Evolutionary conservation across 1,140 invertebrate species (phyloP).

Genomic region (Linepithema humile): DNA sequence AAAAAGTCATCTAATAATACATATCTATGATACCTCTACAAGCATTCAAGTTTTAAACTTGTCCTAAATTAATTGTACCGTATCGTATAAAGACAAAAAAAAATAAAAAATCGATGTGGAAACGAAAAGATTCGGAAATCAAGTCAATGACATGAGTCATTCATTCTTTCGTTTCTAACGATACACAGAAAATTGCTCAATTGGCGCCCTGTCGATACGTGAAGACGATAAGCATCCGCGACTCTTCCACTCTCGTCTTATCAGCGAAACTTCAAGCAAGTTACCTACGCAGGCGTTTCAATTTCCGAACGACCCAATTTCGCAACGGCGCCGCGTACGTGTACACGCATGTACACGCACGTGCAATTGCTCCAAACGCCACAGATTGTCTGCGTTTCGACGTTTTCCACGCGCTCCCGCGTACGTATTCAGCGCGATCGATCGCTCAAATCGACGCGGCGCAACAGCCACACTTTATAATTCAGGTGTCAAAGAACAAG

Average conservation of each 20-base stretch:
- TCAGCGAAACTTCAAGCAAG: conserved; percentile 67
- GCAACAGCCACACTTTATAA: background rate
- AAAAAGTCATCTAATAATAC: background rate
- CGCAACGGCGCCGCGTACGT: conserved; percentile 68
- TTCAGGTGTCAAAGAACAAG: conserved; percentile 23
- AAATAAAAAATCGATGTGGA: background rate
- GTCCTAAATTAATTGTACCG: background rate
- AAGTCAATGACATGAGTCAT: conserved; percentile 1
- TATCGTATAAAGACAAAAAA: background rate
- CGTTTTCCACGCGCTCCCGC: conserved; percentile 11
- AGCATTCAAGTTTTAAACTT: background rate
- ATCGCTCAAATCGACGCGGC: too few species aligned
- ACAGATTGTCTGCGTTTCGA: conserved; percentile 18
- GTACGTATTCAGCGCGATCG: background rate
- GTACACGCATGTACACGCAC: conserved; percentile 14
- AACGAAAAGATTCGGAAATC: background rate
- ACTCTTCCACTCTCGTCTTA: conserved; percentile 53
- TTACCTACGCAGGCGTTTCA: conserved; percentile 70
- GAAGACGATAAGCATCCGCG: conserved; percentile 65
- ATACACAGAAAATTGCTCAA: conserved; percentile 58
- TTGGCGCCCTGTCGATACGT: conserved; percentile 48
- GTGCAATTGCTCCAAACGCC: conserved; percentile 53
- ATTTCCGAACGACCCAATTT: conserved; percentile 82
- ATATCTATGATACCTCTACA: background rate
- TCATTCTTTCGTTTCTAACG: background rate